Evolutionary conservation across 92 coral and sea anemone species (phyloP), one percentile per base, ranked within the genome.

Genomic region (Epizoanthus fatuus): DNA sequence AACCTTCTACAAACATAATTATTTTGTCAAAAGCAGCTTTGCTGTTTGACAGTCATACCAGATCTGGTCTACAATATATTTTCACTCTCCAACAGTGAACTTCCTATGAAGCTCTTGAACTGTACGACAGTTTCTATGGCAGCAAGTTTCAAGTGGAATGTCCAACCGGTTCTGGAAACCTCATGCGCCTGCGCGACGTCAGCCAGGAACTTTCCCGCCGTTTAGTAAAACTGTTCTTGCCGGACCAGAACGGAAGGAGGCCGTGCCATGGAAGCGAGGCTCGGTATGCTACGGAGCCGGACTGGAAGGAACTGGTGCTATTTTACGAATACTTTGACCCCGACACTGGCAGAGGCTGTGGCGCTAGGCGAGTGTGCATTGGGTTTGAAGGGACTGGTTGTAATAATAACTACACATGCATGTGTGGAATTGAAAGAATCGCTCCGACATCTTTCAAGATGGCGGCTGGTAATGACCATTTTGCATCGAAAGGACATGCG

Each of bases 271-370:
- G 99, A 9, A 84, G 86, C 45, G 97, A 97, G 60, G 87, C 86
- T 11, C 92, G 86, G 57, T 97, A 97, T 65, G 90, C 99, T 3
- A 74, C 77, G 32, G 98, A 97, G 40, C 87, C 88, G 2, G 59
- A 95, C 90, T 97, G 99, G 99, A 91, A 88, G 83, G 89, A 97
- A 78, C 90, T 97, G 59, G 93, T 97, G 89, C 89, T 97, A 95
- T 97, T 97, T 84, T 97, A 97, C 92, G 99, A 97, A 88, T 97
- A 95, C 81, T 97, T 97, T 54, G 94, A 97, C 81, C 94, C 95
- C 35, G 99, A 97, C 49, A 95, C 97, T 9, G 99, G 99, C 63
- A 82, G 99, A 25, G 99, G 99, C 16, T 97, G 98, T 45, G 99
- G 99, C 22, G 99, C 99, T 5, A 97, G 99, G 99, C 93, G 79